Percentiles rank a stretch among this genome's conserved stretches.
phyloP scores from a whole-genome alignment of 2,888 invertebrate genomes.

The Metellina segmentata region DNA sequence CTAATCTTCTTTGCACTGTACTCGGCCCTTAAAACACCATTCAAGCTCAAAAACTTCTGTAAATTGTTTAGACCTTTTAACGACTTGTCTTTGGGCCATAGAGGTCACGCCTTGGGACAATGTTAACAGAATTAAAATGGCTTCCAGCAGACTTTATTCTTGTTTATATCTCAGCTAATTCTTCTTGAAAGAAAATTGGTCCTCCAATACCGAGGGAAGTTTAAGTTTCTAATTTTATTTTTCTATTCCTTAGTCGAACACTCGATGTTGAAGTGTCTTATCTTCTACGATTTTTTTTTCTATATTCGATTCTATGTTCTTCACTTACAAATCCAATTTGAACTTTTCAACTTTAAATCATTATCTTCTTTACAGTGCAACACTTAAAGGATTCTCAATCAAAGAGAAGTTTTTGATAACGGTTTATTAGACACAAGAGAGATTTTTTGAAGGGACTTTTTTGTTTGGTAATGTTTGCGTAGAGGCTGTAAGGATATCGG shows the following conservation, averaged over 20 bases:
- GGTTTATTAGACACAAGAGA: background rate
- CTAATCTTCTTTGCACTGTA: background rate
- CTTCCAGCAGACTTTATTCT: background rate
- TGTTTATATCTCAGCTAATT: background rate
- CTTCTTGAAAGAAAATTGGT: background rate
- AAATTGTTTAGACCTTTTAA: background rate
- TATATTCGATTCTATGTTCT: background rate
- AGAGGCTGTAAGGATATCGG: background rate
- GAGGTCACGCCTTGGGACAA: background rate
- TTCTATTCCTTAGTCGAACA: too few species aligned
- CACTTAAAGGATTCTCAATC: background rate
- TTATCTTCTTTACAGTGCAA: background rate
- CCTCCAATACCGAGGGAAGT: background rate
- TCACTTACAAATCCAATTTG: background rate
- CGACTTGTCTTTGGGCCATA: background rate
- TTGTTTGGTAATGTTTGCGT: background rate
- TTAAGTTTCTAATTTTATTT: background rate
- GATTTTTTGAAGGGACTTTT: background rate
- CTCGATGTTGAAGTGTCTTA: too few species aligned
- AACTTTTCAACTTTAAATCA: constrained; percentile 1
- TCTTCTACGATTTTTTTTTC: background rate
- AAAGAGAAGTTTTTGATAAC: background rate
- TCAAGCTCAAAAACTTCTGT: background rate
- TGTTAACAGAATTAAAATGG: background rate
- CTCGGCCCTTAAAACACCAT: background rate